Conservation (phyloP, 2,888 invertebrate species). For the Spodoptera littoralis region DNA sequence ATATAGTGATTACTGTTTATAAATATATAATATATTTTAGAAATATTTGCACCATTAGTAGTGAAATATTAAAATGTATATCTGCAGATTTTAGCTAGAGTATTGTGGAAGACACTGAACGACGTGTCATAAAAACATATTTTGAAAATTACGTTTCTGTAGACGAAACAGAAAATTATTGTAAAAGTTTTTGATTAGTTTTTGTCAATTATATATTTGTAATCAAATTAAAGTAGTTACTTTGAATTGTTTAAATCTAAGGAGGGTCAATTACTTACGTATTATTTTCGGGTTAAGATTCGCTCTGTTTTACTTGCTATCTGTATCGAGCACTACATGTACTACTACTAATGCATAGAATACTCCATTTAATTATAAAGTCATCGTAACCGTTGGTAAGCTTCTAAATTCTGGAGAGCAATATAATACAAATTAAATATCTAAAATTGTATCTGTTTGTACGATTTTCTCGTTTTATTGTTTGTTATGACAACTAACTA, state of each 20-base stretch:
- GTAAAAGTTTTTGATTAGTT: constrained; percentile 83
- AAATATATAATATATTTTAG: constrained; percentile 87
- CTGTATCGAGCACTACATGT: constrained; percentile 53
- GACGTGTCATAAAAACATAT: constrained; percentile 64
- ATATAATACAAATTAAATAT: constrained; percentile 32
- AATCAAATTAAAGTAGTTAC: constrained; percentile 82
- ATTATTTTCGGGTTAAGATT: constrained; percentile 81
- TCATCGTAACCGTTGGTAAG: constrained; percentile 37
- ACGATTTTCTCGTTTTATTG: constrained; percentile 24
- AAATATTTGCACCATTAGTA: constrained; percentile 88
- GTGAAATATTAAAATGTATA: constrained; percentile 85
- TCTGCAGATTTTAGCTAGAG: constrained; percentile 85
- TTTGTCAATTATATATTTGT: constrained; percentile 87
- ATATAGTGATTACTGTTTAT: constrained; percentile 83
- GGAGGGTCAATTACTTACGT: constrained; percentile 86
- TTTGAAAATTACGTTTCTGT: constrained; percentile 75
- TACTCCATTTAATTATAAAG: constrained; percentile 45
- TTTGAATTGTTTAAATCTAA: constrained; percentile 87
- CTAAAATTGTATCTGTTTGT: constrained; percentile 21
- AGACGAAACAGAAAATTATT: constrained; percentile 74
- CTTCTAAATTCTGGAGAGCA: constrained; percentile 30
- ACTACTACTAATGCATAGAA: constrained; percentile 49
- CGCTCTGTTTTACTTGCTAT: constrained; percentile 66
- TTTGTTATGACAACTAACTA: constrained; percentile 24
- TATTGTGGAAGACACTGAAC: constrained; percentile 67